Conservation (phyloP, 2,797 vertebrate genomes). For the Morelia viridis region DNA sequence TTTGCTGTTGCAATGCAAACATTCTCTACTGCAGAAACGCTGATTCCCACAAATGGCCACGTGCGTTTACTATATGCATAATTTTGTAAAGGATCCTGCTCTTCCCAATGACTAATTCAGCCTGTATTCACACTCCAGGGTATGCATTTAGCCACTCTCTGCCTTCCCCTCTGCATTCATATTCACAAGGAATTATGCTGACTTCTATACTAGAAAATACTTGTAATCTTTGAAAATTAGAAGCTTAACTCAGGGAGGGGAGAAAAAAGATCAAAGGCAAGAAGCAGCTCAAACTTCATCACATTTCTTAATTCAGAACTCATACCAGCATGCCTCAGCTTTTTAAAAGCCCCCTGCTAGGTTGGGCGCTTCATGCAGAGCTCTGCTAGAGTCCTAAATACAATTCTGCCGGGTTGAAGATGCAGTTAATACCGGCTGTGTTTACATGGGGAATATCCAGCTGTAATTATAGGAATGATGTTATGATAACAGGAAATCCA, state of each 20-base stretch:
- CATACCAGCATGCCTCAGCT: background rate
- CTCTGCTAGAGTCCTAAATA: rapidly evolving
- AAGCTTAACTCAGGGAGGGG: background rate
- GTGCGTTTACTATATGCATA: background rate
- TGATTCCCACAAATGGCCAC: background rate
- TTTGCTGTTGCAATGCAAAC: background rate
- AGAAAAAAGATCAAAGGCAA: background rate
- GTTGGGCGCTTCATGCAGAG: background rate
- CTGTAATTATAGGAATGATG: conserved; percentile 69
- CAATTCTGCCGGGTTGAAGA: conserved; percentile 44
- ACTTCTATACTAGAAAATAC: background rate
- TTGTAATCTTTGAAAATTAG: conserved; percentile 17
- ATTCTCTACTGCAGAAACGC: background rate
- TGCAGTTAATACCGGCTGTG: conserved; percentile 50
- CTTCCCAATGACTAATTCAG: background rate
- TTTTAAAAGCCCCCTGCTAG: background rate
- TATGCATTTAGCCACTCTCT: background rate
- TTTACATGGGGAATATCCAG: conserved; percentile 64
- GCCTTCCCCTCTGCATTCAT: conserved; percentile 1
- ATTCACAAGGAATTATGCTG: background rate
- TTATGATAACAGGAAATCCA: conserved; percentile 72
- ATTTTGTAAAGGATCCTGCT: background rate
- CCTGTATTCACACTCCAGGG: background rate
- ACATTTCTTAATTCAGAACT: background rate
- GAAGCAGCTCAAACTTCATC: conserved; percentile 5